These are phyloP conservation scores for Colaptes auratus DNA, from an alignment of 2,113 vertebrate species.

Conservation along the genomic window DNA sequence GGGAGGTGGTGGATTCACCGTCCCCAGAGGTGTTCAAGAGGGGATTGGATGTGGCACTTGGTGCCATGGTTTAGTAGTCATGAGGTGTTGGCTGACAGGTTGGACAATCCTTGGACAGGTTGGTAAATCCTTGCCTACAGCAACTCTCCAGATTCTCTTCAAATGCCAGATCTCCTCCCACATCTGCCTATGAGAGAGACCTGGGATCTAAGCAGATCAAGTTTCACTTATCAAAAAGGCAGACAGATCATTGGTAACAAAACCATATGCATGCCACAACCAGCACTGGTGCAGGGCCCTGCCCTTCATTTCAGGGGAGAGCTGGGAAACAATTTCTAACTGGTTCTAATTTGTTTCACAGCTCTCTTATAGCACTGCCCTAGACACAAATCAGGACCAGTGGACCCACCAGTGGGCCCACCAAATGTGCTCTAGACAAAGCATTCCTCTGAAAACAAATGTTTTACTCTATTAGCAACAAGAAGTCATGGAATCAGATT, in stretches of 20 bases:
- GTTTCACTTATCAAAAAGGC: neutral
- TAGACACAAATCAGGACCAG: neutral
- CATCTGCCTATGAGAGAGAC: neutral
- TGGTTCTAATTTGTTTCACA: neutral
- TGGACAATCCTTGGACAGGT: too few relatives aligned
- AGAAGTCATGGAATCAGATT: neutral
- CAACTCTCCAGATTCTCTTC: neutral
- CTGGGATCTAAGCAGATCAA: neutral
- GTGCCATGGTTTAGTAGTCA: too few relatives aligned
- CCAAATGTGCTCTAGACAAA: neutral
- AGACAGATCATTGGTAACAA: rapidly evolving
- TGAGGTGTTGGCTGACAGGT: too few relatives aligned
- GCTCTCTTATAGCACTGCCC: neutral
- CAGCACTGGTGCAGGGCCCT: neutral
- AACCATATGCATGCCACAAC: neutral
- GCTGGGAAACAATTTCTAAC: neutral
- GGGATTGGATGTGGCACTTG: too few relatives aligned
- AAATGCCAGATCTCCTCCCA: neutral
- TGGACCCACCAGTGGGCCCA: neutral
- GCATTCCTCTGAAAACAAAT: neutral
- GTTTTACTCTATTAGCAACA: neutral
- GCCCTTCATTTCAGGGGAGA: neutral
- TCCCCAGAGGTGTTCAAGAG: too few relatives aligned
- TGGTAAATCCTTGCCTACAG: neutral
- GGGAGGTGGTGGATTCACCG: too few relatives aligned